Base-by-base conservation (phyloP, 2,113 vertebrate species). In the Trachemys scripta region DNA sequence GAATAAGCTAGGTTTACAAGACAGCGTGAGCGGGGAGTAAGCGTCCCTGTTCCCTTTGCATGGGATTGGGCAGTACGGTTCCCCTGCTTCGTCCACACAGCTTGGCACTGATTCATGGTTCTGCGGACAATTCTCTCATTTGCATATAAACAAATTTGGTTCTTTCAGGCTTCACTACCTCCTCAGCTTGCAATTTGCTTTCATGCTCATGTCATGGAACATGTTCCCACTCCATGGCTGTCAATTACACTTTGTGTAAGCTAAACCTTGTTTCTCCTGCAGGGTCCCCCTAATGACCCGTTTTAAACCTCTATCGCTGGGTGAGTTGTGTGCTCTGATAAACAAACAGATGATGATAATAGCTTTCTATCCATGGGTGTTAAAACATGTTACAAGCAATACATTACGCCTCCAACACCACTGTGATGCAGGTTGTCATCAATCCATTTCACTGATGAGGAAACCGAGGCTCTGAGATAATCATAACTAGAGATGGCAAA, bases 1-100 rank as follows among this genome's bases (percentile, higher is more conserved):
- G 87, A 94, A 16, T 56, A 95, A 92, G 29, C 57, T 88, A 56
- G 93, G 75, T 84, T 49, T 79, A 10, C 45, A 86, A 17, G 82
- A 80, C 76, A 80, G 81, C 14, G 8, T 31, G 53, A 53, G 72
- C 79, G 42, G 69, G 42, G 75, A 72, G 24, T 47, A 10, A 94
- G 20, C 53, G 17, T 86, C 84, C n/a, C 72, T 24, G 4, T 88
- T 65, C 54, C 87, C 86, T 91, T 49, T 80, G 85, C 12, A 50
- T 51, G 65, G 62, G 54, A 22, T 14, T 31, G 90, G 90, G 85
- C 84, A 85, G n/a, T 14, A 51, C n/a, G 80, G 65, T 80, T 87
- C 75, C 80, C 54, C 79, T 38, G 82, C 85, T 89, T 38, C 82
- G 88, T 79, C 87, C 81, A 56, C 59, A 1, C 59, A 80, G 49